Conservation (phyloP, 2,888 invertebrate species). For the Girardia tigrina region DNA sequence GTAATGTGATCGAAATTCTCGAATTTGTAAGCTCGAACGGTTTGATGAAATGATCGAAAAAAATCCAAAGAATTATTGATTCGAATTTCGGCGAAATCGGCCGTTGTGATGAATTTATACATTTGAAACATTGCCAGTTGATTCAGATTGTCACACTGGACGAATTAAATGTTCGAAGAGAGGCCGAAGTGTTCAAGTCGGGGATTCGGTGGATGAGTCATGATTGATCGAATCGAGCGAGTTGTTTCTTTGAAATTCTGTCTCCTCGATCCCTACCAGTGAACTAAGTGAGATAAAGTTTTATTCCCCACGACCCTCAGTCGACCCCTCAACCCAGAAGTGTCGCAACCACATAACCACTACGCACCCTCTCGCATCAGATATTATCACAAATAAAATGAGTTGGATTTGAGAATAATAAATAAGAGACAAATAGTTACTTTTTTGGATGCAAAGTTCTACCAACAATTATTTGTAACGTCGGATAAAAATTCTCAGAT, state of each 20-base stretch:
- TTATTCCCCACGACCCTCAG: too few relatives aligned
- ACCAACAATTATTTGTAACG: too few relatives aligned
- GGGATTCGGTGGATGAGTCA: constrained; percentile 74
- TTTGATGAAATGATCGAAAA: constrained; percentile 62
- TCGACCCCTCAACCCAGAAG: too few relatives aligned
- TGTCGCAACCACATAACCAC: too few relatives aligned
- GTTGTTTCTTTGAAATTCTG: constrained; percentile 74
- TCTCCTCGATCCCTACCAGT: too few relatives aligned
- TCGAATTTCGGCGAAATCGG: constrained; percentile 56
- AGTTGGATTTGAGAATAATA: too few relatives aligned
- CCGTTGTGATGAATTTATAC: constrained; percentile 78
- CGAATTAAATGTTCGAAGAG: constrained; percentile 76
- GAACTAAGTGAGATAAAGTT: too few relatives aligned
- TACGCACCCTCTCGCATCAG: too few relatives aligned
- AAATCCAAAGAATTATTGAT: constrained; percentile 45
- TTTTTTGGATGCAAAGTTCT: too few relatives aligned
- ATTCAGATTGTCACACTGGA: constrained; percentile 71
- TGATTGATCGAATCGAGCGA: constrained; percentile 62
- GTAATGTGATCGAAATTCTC: constrained; percentile 80
- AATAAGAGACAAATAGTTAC: too few relatives aligned
- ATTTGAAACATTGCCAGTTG: constrained; percentile 65
- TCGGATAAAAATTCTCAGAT: too few relatives aligned
- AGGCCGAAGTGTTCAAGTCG: constrained; percentile 65
- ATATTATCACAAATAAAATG: too few relatives aligned
- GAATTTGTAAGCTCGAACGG: constrained; percentile 82